These are phyloP conservation scores for Lasioglossum lativentre DNA, from an alignment of 2,888 invertebrate genomes.

Conservation along the genomic window DNA sequence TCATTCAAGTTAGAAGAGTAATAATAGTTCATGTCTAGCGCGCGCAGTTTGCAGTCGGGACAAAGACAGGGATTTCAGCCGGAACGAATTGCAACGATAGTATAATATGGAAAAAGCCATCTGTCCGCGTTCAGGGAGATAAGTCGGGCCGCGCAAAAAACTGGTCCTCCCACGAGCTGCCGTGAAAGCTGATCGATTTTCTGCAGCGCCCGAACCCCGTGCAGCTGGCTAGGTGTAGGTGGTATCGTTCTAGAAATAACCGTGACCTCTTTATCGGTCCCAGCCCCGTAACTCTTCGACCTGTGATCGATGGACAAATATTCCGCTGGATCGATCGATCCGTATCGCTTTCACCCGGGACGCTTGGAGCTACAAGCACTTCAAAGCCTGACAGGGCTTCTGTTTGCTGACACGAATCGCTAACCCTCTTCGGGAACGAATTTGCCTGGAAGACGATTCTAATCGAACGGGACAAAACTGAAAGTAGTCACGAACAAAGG, in stretches of 20 bases:
- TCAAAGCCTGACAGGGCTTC: not conserved
- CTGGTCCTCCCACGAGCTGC: conserved; percentile 40
- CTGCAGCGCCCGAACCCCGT: conserved; percentile 38
- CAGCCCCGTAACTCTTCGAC: conserved; percentile 3
- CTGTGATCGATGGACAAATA: not conserved
- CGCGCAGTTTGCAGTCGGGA: not conserved
- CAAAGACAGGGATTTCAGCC: not conserved
- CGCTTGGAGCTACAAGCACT: not conserved
- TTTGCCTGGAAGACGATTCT: not conserved
- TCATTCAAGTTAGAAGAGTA: too few relatives aligned
- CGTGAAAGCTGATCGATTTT: conserved; percentile 61
- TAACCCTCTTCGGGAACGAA: not conserved
- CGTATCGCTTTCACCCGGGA: not conserved
- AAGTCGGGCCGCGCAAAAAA: conserved; percentile 18
- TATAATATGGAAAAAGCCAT: not conserved
- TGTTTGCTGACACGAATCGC: not conserved
- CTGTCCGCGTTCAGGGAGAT: not conserved
- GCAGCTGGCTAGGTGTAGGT: conserved; percentile 25
- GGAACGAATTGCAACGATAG: not conserved
- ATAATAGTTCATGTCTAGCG: not conserved
- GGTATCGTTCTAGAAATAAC: conserved; percentile 61
- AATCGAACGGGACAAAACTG: not conserved
- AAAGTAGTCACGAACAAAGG: not conserved
- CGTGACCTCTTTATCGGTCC: conserved; percentile 57
- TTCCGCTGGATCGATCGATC: not conserved